phyloP scores from a whole-genome alignment of 1,140 invertebrate genomes.

The Periplaneta americana region DNA sequence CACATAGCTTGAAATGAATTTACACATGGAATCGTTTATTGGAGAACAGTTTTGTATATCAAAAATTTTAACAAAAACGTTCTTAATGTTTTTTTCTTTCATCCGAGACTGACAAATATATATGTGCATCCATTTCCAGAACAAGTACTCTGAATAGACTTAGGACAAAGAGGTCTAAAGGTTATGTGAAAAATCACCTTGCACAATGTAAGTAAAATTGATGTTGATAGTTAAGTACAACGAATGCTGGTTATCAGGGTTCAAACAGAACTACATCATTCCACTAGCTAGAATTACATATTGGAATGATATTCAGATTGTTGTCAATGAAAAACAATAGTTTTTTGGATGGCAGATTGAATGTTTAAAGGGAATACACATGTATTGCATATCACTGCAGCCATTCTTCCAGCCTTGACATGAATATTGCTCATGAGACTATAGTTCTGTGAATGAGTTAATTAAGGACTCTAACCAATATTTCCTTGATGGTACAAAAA shows the following conservation, averaged over 20 bases:
- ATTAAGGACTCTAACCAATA: not conserved
- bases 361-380: not conserved
- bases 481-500: not conserved
- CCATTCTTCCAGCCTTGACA: not conserved
- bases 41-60: not conserved
- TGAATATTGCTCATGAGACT: not conserved
- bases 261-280: not conserved
- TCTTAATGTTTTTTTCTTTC: not conserved
- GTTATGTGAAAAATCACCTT: not conserved
- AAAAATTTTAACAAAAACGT: not conserved
- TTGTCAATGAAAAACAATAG: not conserved
- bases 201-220: not conserved
- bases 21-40: not conserved
- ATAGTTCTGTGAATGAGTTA: not conserved
- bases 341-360: not conserved
- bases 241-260: constrained; percentile 1
- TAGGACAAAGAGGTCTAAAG: not conserved
- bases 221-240: not conserved
- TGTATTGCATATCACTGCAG: not conserved
- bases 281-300: not conserved
- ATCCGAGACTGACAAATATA: not conserved
- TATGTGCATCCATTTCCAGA: not conserved
- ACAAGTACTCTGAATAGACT: not conserved
- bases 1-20: not conserved
- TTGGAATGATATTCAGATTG: not conserved